These are phyloP conservation scores for Mesocricetus auratus DNA, from an alignment of 2,113 vertebrate genomes.

Conservation along the genomic window DNA sequence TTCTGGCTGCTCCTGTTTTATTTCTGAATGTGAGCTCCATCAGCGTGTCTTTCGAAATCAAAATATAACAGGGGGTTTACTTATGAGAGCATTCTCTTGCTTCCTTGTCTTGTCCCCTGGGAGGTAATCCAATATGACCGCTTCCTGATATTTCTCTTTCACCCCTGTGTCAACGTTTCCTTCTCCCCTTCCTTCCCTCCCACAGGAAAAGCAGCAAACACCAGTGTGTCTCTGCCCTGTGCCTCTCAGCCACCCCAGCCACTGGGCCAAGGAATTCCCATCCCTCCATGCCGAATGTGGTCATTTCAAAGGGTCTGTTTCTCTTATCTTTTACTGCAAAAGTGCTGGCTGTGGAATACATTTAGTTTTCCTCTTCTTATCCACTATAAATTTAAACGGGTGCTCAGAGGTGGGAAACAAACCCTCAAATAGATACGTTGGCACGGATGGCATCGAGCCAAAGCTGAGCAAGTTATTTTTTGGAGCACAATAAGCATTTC, in stretches of 20 bases:
- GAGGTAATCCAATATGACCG: neutral
- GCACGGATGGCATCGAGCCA: neutral
- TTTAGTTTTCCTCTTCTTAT: constrained; percentile 23
- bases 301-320: neutral
- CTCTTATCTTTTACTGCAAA: constrained; percentile 25
- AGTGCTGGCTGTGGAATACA: neutral
- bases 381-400: constrained; percentile 33
- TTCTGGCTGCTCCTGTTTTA: neutral
- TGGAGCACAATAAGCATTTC: neutral
- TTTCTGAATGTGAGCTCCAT: neutral
- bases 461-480: neutral
- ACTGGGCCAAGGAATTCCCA: neutral
- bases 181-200: neutral
- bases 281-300: neutral
- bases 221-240: neutral
- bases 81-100: neutral
- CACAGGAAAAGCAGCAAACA: neutral
- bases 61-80: neutral
- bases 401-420: neutral
- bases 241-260: neutral
- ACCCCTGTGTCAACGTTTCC: no score
- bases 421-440: neutral
- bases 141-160: neutral
- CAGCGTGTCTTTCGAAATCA: neutral
- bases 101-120: no score